Conservation (phyloP, 2,888 invertebrate genomes). For the Philereme vetulata region DNA sequence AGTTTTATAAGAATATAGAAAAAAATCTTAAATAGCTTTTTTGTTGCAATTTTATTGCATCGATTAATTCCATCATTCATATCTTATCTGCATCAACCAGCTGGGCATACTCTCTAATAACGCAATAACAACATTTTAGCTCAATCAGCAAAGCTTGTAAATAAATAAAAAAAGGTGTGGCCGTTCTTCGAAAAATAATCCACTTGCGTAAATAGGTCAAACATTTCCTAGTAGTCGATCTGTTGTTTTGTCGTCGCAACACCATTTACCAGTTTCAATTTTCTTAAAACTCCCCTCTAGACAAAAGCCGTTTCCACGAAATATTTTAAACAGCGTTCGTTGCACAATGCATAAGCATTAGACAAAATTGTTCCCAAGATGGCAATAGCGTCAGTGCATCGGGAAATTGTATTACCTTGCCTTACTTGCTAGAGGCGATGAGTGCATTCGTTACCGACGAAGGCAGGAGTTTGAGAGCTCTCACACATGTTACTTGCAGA, state of each 20-base stretch:
- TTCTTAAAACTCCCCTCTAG: slow-evolving; percentile 36
- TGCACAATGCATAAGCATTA: slow-evolving; percentile 67
- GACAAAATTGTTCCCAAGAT: slow-evolving; percentile 77
- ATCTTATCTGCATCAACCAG: no score
- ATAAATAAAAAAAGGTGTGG: slow-evolving; percentile 8
- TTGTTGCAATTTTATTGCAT: no score
- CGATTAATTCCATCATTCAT: no score
- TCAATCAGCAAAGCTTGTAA: neutral
- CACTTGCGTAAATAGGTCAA: slow-evolving; percentile 38
- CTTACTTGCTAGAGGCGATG: slow-evolving; percentile 62
- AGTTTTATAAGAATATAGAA: no score
- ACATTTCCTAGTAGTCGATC: slow-evolving; percentile 22
- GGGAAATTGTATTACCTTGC: slow-evolving; percentile 77
- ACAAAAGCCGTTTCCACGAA: slow-evolving; percentile 44
- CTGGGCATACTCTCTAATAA: no score
- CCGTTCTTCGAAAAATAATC: slow-evolving; percentile 30
- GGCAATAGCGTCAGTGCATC: slow-evolving; percentile 64
- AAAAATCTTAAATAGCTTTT: no score
- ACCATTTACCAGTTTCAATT: slow-evolving; percentile 43
- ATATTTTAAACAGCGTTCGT: slow-evolving; percentile 63
- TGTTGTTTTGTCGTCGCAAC: slow-evolving; percentile 14
- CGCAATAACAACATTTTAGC: no score
- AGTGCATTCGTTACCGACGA: slow-evolving; percentile 73
- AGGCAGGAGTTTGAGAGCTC: slow-evolving; percentile 60
- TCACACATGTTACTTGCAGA: slow-evolving; percentile 52